A percentile compares a stretch with the other conserved stretches of the same genome.
Conservation (phyloP, 2,888 invertebrate species). For the Agrenia bidenticulata region DNA sequence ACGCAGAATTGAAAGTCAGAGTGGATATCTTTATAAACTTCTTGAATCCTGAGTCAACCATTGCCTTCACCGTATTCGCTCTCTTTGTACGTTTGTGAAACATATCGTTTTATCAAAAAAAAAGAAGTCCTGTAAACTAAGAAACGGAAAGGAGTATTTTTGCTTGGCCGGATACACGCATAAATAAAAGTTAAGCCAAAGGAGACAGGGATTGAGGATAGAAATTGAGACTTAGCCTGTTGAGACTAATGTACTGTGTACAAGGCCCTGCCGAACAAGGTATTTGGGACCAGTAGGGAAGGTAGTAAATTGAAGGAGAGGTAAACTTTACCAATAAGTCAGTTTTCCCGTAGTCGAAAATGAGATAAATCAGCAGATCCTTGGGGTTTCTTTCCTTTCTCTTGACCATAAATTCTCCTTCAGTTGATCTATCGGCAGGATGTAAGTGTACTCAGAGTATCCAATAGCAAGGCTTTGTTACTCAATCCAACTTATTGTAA, state of each 20-base stretch:
- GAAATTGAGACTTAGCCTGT: slow-evolving; percentile 21
- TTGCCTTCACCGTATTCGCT: too few species aligned
- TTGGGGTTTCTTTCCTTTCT: slow-evolving; percentile 36
- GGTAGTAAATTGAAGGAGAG: slow-evolving; percentile 18
- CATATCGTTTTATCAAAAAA: too few species aligned
- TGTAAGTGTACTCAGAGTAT: not conserved
- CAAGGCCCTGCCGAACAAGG: not conserved
- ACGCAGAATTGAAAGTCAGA: too few species aligned
- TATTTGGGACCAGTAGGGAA: slow-evolving; percentile 8
- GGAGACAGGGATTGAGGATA: slow-evolving; percentile 18
- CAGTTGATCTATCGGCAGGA: slow-evolving; percentile 30
- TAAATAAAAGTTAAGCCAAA: slow-evolving; percentile 17
- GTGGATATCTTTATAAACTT: too few species aligned
- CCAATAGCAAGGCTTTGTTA: too few species aligned
- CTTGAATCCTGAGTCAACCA: too few species aligned
- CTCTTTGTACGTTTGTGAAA: too few species aligned
- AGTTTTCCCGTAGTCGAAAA: slow-evolving; percentile 32
- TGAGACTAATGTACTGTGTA: slow-evolving; percentile 8
- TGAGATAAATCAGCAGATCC: slow-evolving; percentile 46
- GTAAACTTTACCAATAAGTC: slow-evolving; percentile 39
- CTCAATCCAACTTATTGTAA: slow-evolving; percentile 14
- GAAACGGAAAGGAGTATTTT: slow-evolving; percentile 8
- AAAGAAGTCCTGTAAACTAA: not conserved
- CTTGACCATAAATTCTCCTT: slow-evolving; percentile 43
- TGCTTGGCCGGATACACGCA: slow-evolving; percentile 10